Evolutionary conservation across 2,797 vertebrate genomes (phyloP).

Genomic region (Aselliscus stoliczkanus): DNA sequence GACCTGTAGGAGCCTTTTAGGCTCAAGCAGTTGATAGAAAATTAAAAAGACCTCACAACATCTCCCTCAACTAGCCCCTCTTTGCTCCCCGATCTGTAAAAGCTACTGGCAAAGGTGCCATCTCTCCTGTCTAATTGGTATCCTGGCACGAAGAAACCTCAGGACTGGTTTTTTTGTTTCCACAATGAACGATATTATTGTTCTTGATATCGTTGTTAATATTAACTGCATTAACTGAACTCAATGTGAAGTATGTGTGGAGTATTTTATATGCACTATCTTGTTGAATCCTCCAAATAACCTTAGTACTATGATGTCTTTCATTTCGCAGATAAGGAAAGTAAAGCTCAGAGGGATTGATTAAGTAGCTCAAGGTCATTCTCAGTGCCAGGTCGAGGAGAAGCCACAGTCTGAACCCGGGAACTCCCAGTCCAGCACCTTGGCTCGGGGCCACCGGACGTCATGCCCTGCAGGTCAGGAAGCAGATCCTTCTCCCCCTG

Average conservation of each 20-base stretch:
- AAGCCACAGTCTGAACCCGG: neutral
- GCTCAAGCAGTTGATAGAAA: neutral
- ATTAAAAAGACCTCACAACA: fast-evolving
- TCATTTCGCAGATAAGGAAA: neutral
- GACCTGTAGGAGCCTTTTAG: neutral
- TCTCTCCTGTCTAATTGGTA: neutral
- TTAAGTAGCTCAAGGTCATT: neutral
- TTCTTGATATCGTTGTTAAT: neutral
- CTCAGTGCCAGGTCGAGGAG: neutral
- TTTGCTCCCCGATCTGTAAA: neutral
- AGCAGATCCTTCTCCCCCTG: neutral
- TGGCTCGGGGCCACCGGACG: neutral
- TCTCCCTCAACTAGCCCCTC: neutral
- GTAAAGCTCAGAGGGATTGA: neutral
- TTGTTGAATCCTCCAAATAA: neutral
- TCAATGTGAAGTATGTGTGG: fast-evolving
- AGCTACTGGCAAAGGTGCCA: neutral
- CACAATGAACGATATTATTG: neutral
- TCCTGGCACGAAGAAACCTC: neutral
- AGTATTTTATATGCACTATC: fast-evolving
- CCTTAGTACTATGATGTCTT: neutral
- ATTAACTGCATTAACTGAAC: neutral
- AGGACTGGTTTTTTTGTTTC: neutral
- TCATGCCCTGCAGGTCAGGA: neutral
- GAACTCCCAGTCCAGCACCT: neutral